phyloP scores from a whole-genome alignment of 2,888 invertebrate genomes.

The Eubasilissa splendida region DNA sequence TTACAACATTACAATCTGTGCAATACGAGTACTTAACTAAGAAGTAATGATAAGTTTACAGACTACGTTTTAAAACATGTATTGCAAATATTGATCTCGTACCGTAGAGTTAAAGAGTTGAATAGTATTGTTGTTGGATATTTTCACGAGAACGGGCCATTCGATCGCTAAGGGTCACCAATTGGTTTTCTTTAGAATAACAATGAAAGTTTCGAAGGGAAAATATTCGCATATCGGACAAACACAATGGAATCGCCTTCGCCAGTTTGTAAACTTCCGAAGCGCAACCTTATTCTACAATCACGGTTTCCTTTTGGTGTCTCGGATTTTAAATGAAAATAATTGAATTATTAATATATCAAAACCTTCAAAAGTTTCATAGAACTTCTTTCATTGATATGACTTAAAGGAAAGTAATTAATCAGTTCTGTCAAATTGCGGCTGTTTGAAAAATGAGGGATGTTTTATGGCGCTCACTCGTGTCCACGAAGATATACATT shows the following conservation, averaged over 20 bases:
- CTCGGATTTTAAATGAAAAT: neutral
- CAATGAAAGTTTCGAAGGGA: neutral
- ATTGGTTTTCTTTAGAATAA: neutral
- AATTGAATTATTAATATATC: neutral
- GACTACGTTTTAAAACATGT: constrained; percentile 40
- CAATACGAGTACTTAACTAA: constrained; percentile 8
- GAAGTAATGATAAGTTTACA: constrained; percentile 39
- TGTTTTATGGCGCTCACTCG: no score
- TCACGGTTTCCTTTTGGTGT: constrained; percentile 16
- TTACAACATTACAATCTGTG: constrained; percentile 1
- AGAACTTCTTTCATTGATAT: neutral
- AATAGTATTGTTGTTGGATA: neutral
- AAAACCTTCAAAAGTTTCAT: constrained; percentile 6
- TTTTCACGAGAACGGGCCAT: neutral
- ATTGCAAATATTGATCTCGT: constrained; percentile 43
- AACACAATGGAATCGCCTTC: no score
- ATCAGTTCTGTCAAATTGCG: constrained; percentile 5
- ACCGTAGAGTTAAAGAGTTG: constrained; percentile 19
- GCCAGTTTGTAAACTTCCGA: no score
- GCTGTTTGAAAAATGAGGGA: no score
- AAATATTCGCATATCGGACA: neutral
- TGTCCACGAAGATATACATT: no score
- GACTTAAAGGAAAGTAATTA: neutral
- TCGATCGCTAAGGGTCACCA: neutral
- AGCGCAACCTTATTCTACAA: constrained; percentile 1